Conservation (phyloP, 2,888 invertebrate species). For the Steromphala cineraria region DNA sequence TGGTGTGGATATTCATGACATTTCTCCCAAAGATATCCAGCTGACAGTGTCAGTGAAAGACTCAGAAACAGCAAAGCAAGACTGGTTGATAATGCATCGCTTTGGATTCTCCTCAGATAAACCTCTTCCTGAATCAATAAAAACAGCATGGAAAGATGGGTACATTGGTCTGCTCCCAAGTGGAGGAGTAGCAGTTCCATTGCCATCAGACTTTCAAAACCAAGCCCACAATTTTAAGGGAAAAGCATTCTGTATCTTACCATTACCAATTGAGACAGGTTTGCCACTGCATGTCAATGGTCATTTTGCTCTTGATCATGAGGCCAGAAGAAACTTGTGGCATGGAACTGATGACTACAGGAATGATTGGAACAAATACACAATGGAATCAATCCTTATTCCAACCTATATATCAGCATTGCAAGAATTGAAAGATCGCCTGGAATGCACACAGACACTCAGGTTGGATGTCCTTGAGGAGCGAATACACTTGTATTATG, state of each 20-base stretch:
- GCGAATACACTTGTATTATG: not conserved
- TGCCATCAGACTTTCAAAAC: not conserved
- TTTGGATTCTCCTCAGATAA: constrained; percentile 48
- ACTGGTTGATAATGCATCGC: constrained; percentile 60
- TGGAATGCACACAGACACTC: not conserved
- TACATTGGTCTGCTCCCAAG: constrained; percentile 52
- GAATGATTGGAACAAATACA: constrained; percentile 61
- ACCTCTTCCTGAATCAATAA: constrained; percentile 35
- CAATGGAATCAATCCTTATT: constrained; percentile 56
- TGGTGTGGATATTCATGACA: too few relatives aligned
- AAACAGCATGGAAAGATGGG: constrained; percentile 38
- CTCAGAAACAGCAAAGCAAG: constrained; percentile 1
- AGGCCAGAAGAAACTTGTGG: constrained; percentile 47
- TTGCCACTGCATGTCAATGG: constrained; percentile 65
- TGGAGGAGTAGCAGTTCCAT: constrained; percentile 53
- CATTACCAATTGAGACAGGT: constrained; percentile 54
- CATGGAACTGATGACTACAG: constrained; percentile 30
- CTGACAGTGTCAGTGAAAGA: not conserved
- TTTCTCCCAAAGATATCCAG: not conserved
- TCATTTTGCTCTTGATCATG: constrained; percentile 59
- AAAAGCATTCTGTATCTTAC: constrained; percentile 60
- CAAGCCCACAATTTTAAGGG: not conserved
- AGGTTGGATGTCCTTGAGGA: not conserved
- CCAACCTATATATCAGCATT: constrained; percentile 54
- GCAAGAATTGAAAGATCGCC: constrained; percentile 17